Percentiles rank a stretch among this genome's conserved stretches.
These are phyloP conservation scores for Enoplosus armatus DNA, from an alignment of 2,797 vertebrate species.

Conservation along the genomic window DNA sequence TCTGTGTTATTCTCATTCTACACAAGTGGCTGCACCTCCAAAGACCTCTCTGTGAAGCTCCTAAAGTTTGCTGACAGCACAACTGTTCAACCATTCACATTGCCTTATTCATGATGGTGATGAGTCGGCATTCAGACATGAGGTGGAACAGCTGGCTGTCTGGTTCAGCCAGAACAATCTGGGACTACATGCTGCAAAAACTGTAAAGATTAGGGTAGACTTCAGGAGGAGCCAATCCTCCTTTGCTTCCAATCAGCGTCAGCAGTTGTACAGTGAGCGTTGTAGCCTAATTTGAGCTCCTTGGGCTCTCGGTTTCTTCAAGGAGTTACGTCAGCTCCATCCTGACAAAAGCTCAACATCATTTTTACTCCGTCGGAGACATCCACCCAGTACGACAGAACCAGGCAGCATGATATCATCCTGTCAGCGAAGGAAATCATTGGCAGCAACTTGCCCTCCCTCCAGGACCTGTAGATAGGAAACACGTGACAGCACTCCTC, in stretches of 20 bases:
- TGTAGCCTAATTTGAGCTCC: neutral
- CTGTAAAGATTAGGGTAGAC: conserved; percentile 8
- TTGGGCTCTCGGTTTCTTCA: neutral
- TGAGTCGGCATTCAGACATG: conserved; percentile 37
- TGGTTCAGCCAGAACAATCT: conserved; percentile 48
- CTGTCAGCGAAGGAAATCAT: neutral
- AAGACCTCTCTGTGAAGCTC: conserved; percentile 22
- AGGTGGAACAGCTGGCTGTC: conserved; percentile 64
- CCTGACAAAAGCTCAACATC: conserved; percentile 23
- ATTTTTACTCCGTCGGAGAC: conserved; percentile 12
- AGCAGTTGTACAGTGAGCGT: neutral
- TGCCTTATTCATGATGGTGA: conserved; percentile 50
- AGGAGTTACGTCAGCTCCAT: conserved; percentile 4
- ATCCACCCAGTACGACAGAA: conserved; percentile 3
- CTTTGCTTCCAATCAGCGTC: conserved; percentile 7
- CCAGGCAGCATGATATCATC: conserved; percentile 10
- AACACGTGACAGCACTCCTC: neutral
- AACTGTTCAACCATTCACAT: conserved; percentile 31
- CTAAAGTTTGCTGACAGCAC: conserved; percentile 47
- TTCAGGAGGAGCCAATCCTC: neutral
- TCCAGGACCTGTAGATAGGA: conserved; percentile 14
- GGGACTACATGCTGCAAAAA: conserved; percentile 42
- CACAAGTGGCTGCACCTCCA: conserved; percentile 11
- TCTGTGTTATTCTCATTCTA: conserved; percentile 13
- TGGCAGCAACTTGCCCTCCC: conserved; percentile 23